phyloP scores from a whole-genome alignment of 2,113 vertebrate species.

The Petromus typicus region DNA sequence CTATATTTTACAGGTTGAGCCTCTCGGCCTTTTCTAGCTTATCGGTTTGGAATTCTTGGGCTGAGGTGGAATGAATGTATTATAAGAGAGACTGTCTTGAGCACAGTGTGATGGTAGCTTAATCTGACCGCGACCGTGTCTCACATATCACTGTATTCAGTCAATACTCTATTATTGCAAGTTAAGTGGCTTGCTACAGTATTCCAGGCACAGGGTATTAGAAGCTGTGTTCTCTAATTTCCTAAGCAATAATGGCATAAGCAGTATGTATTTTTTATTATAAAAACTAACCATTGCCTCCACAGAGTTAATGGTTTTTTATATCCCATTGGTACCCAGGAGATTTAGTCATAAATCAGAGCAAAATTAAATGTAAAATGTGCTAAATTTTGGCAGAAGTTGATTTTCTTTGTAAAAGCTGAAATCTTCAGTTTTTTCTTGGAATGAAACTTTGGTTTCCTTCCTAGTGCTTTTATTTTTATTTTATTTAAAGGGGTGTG shows the following conservation, averaged over 20 bases:
- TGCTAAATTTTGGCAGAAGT: conserved; percentile 80
- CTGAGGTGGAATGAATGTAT: conserved; percentile 55
- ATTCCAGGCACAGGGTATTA: conserved; percentile 82
- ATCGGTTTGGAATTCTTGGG: conserved; percentile 59
- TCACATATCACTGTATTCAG: conserved; percentile 81
- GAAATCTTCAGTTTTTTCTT: conserved; percentile 68
- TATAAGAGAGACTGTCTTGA: background rate
- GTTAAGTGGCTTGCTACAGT: conserved; percentile 86
- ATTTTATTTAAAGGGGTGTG: conserved; percentile 71
- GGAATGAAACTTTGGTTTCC: conserved; percentile 71
- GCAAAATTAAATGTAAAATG: conserved; percentile 82
- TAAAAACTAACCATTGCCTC: conserved; percentile 85
- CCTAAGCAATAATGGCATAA: conserved; percentile 86
- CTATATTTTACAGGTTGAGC: conserved; percentile 33
- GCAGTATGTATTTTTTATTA: conserved; percentile 87
- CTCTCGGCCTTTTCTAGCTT: conserved; percentile 47
- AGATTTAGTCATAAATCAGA: conserved; percentile 84
- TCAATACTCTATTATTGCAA: conserved; percentile 88
- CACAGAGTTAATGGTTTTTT: conserved; percentile 84
- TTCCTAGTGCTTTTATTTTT: conserved; percentile 76
- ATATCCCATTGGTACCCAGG: conserved; percentile 76
- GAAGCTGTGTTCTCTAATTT: conserved; percentile 88
- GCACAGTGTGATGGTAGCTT: conserved; percentile 67
- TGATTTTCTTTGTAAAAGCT: conserved; percentile 73
- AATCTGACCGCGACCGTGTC: conserved; percentile 71